Base-by-base conservation (phyloP, 1,140 invertebrate species). In the Panagrolaimus sp. region DNA sequence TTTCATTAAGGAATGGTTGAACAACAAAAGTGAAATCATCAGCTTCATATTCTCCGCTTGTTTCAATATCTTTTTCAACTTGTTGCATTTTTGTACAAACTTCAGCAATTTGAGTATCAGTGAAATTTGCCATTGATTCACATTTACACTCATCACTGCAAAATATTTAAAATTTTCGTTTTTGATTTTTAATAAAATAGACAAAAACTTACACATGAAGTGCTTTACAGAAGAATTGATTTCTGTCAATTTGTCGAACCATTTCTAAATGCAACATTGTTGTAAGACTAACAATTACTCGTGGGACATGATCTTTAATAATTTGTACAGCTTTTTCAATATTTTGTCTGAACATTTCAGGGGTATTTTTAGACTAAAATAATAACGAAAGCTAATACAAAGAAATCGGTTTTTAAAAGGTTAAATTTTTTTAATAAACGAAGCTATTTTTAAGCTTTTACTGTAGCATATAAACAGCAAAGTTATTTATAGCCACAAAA, bases 251-350 rank as follows among this genome's bases (percentile, higher is more conserved):
- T 63, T 68, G 62, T 9, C 74, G 55, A 21, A 76, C 45, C 47
- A 76, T 71, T 63, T 76, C 69, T 10, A 76, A 65, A 43, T 76
- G 74, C 28, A 76, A 46, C 74, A 71, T 73, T 63, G 43, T 76
- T 26, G 65, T 77, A 43, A 73, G n/a, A 44, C 64, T 74, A 14
- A 71, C 65, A 46, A 68, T 75, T 12, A 47, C 81, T 63, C 71
- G 74, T 66, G 77, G 47, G 79, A 84, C 77, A 83, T 89, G 86
- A 12, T 87, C 83, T 46, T 85, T 84, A 1, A 90, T 78, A 28
- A 83, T 85, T 70, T 87, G 84, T 9, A 86, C 73, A 0, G 89
- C 88, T 65, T 85, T 84, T 73, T 87, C 84, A 24, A 92, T 84
- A 77, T 90, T 88, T 26, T 21, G 21, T 26, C 28, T 58, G 52